Conservation (phyloP, 2,888 invertebrate genomes). For the Drosophila aldrichi region DNA sequence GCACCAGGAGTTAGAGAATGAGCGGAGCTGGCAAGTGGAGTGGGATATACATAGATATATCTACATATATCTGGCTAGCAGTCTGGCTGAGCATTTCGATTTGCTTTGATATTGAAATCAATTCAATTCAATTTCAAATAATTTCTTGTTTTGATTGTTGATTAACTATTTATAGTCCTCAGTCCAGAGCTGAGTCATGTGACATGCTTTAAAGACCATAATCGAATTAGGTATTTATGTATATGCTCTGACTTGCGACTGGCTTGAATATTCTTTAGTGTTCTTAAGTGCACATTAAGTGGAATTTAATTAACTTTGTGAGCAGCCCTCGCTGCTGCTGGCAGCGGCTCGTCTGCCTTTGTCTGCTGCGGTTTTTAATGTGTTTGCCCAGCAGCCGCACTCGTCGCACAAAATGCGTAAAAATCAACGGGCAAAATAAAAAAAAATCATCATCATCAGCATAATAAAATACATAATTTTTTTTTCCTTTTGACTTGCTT, state of each 20-base stretch:
- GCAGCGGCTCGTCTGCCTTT: slow-evolving; percentile 1
- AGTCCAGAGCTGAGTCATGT: too few species aligned
- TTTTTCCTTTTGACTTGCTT: slow-evolving; percentile 19
- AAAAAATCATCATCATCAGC: slow-evolving; percentile 59
- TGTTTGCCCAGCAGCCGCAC: slow-evolving; percentile 36
- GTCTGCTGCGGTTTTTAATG: slow-evolving; percentile 41
- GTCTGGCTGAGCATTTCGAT: not conserved
- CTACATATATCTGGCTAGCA: not conserved
- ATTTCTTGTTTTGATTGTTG: not conserved
- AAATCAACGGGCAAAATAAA: slow-evolving; percentile 35
- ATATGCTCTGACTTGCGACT: too few species aligned
- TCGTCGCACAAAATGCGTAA: slow-evolving; percentile 69
- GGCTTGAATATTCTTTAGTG: not conserved
- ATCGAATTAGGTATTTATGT: not conserved
- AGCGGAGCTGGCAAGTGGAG: not conserved
- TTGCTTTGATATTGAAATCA: not conserved
- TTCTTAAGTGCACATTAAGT: not conserved
- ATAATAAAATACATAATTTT: slow-evolving; percentile 64
- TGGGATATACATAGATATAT: not conserved
- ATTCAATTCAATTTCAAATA: not conserved
- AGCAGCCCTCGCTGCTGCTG: slow-evolving; percentile 23
- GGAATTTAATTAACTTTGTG: slow-evolving; percentile 3
- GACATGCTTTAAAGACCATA: not conserved
- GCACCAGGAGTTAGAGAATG: not conserved
- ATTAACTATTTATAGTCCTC: too few species aligned